Evolutionary conservation across 2,888 invertebrate genomes (phyloP).

Genomic region (Eucera pruinosa): DNA sequence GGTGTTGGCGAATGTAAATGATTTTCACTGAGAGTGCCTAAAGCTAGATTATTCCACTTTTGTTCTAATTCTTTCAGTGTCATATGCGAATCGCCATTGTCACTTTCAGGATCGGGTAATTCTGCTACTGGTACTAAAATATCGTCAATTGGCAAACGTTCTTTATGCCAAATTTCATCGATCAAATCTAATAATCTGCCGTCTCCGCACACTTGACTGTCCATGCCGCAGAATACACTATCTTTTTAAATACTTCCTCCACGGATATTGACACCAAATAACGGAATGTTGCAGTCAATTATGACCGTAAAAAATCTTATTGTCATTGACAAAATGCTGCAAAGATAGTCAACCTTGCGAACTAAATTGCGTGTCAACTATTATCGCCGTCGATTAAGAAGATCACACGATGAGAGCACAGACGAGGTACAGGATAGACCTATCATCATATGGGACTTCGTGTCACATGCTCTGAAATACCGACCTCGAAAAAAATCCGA

Average conservation of each 20-base stretch:
- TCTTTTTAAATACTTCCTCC: not conserved
- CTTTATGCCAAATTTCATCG: slow-evolving; percentile 95
- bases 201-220: slow-evolving; percentile 91
- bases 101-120: slow-evolving; percentile 96
- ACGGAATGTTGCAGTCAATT: not conserved
- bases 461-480: too few species aligned
- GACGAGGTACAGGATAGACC: too few species aligned
- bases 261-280: not conserved
- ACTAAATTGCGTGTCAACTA: too few species aligned
- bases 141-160: slow-evolving; percentile 93
- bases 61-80: slow-evolving; percentile 95
- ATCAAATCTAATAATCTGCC: slow-evolving; percentile 92
- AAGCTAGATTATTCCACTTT: slow-evolving; percentile 86
- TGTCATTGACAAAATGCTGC: too few species aligned
- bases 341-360: too few species aligned
- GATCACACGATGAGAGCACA: too few species aligned
- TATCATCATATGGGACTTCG: too few species aligned
- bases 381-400: too few species aligned
- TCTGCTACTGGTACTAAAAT: slow-evolving; percentile 93
- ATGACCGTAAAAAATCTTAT: not conserved
- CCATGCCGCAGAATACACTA: slow-evolving; percentile 85
- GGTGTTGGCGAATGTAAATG: slow-evolving; percentile 84
- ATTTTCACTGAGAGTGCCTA: slow-evolving; percentile 85
- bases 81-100: slow-evolving; percentile 95
- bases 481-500: too few species aligned